Base-by-base conservation (phyloP, 2,797 vertebrate genomes). In the Falco novaeseelandiae region DNA sequence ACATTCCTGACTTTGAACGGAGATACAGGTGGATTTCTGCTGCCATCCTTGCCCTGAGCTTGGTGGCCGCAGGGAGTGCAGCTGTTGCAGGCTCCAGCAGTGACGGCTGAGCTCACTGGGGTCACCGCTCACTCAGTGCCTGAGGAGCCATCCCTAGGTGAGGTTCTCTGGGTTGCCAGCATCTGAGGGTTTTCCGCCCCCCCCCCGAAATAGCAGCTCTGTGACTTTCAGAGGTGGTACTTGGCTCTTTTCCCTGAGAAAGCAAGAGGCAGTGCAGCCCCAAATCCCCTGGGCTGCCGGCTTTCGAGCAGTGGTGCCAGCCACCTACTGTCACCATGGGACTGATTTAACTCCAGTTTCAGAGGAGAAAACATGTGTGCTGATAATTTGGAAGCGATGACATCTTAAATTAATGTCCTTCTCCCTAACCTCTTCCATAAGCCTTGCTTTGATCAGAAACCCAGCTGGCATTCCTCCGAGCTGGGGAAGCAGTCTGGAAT, bases 71-170 rank as follows among this genome's bases (percentile, higher is more conserved):
- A 34, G 26, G 55, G 32, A 59, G n/a, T 2, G 1, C 22, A 51
- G 40, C 22, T 23, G 5, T 32, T n/a, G 58, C 3, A 17, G 74
- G 49, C 54, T 77, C 34, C 14, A 2, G n/a, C 46, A 21, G 36
- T 52, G 38, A n/a, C 0, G 0, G 38, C 32, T 42, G 26, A 23
- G 15, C 42, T 52, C 55, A 9, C 3, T 5, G 25, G 23, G 46
- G 34, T 63, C 49, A 25, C 30, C 0, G 1, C 52, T 81, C 13
- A 3, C 49, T 17, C 3, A 1, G 38, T 3, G 4, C 10, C 42
- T 48, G 7, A 6, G 65, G 14, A 63, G 48, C 48, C n/a, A 11
- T 44, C 42, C 70, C 36, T 29, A 40, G 44, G 22, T 42, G n/a
- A 84, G 49, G 38, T 32, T 10, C 21, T 25, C 25, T 38, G 51